Evolutionary conservation across 2,888 invertebrate species (phyloP), one percentile per base, ranked within the genome.

Genomic region (Prosopocoilus inquinatus): DNA sequence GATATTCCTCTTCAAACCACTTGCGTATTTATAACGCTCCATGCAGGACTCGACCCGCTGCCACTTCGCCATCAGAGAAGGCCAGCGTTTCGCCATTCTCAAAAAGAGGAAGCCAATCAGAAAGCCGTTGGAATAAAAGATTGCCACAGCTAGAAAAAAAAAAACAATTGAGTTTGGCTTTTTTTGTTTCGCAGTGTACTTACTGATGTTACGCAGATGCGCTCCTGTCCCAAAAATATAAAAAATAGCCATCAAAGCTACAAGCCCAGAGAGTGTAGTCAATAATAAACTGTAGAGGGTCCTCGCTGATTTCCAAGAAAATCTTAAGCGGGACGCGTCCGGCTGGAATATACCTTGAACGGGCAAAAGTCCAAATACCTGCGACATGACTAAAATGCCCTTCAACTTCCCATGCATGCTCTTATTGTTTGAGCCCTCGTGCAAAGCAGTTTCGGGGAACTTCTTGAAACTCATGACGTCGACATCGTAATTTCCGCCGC

Each of bases 351-450:
- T 12, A 20, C 44, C 44, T 45, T 13, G 32, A 39, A 44, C 32
- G 1, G 51, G 51, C 45, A 51, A 46, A 33, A 51, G 28, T 2
- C 44, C 51, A 32, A 51, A 51, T 9, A 16, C 28, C 33, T 51
- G 51, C 34, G 51, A 38, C 32, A 51, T 33, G 13, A 44, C 33
- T 45, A 51, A 11, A 7, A 41, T 15, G 13, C 41, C 41, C 41
- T 8, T 41, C 41, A 41, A 11, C 9, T 1, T 8, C 12, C 16
- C 15, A 2, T 41, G 41, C 41, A 41, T 15, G 16, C 41, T 41
- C 20, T n/a, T n/a, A n/a, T 28, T 28, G 5, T 28, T 28, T 28
- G 20, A 28, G 20, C 2, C 36, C 12, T 36, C 36, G 12, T 9
- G 4, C 1, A 4, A 1, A 3, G 3, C 4, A 36, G 36, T n/a